Conservation (phyloP, 2,888 invertebrate genomes). For the Thelaira solivaga region DNA sequence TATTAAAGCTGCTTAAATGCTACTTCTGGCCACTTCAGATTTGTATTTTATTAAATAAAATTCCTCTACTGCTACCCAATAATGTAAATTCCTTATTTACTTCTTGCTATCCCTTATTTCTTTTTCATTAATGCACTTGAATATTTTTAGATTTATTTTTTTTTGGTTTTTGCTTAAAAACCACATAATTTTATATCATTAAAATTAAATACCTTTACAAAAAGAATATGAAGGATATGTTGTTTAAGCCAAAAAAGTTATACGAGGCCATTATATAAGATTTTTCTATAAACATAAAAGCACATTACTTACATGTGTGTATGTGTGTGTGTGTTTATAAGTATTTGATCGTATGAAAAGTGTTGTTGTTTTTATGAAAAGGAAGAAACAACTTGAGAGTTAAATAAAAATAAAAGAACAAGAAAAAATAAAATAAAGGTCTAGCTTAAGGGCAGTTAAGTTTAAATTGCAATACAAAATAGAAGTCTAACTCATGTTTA, state of each 20-base stretch:
- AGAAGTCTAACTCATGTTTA: slow-evolving; percentile 54
- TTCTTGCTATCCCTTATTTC: not conserved
- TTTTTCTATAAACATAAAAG: not conserved
- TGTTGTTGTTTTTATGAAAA: slow-evolving; percentile 15
- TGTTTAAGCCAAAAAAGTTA: slow-evolving; percentile 23
- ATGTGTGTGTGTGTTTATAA: too few species aligned
- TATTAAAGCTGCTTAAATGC: too few species aligned
- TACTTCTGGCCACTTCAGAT: too few species aligned
- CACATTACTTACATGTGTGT: too few species aligned
- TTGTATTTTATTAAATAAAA: too few species aligned
- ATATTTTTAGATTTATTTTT: too few species aligned
- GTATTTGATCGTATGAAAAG: slow-evolving; percentile 21
- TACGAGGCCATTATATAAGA: slow-evolving; percentile 29
- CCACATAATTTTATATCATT: slow-evolving; percentile 60
- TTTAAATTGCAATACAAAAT: slow-evolving; percentile 58
- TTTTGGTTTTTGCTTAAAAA: slow-evolving; percentile 42
- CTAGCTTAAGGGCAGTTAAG: slow-evolving; percentile 57
- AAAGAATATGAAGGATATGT: slow-evolving; percentile 23
- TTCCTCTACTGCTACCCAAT: not conserved
- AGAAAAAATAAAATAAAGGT: slow-evolving; percentile 39
- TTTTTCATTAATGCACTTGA: not conserved
- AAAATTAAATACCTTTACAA: slow-evolving; percentile 53
- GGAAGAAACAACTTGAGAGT: slow-evolving; percentile 13
- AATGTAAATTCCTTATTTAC: too few species aligned
- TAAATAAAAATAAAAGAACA: not conserved